Conservation (phyloP, 2,797 vertebrate species). For the Syngnathus rostellatus region DNA sequence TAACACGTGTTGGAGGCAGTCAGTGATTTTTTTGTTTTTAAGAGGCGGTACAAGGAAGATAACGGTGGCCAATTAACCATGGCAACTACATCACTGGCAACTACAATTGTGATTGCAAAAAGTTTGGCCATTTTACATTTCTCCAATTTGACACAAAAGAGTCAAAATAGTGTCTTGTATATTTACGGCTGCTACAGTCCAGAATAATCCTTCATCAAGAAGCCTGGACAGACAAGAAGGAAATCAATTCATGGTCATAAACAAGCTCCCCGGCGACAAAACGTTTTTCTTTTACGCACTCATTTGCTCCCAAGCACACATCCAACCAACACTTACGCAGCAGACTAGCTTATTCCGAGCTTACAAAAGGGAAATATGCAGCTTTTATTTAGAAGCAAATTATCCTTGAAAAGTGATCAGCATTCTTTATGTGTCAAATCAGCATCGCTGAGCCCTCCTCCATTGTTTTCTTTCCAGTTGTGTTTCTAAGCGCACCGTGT, state of each 20-base stretch:
- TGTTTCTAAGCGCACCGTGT: conserved; percentile 3
- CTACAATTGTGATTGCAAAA: conserved; percentile 23
- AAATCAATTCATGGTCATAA: not conserved
- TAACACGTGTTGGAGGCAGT: conserved; percentile 43
- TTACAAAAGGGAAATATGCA: conserved; percentile 62
- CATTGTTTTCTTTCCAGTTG: conserved; percentile 44
- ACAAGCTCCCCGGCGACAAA: conserved; percentile 15
- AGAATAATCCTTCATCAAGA: conserved; percentile 49
- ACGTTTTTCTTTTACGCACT: conserved; percentile 43
- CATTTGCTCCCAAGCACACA: conserved; percentile 51
- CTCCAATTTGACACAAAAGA: conserved; percentile 21
- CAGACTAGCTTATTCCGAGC: conserved; percentile 67
- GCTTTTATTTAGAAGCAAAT: conserved; percentile 70
- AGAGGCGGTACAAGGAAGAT: conserved; percentile 23
- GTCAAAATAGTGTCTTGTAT: conserved; percentile 27
- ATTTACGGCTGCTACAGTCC: conserved; percentile 52
- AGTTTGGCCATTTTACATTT: conserved; percentile 39
- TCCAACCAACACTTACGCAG: conserved; percentile 60
- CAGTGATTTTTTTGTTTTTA: conserved; percentile 27
- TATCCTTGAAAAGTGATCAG: conserved; percentile 62
- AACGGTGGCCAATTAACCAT: conserved; percentile 14
- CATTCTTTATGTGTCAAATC: conserved; percentile 71
- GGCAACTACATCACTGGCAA: conserved; percentile 21
- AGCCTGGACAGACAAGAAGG: conserved; percentile 20
- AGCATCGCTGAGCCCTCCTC: conserved; percentile 61